Percentiles rank a stretch among this genome's conserved stretches.
Evolutionary conservation across 2,113 vertebrate species (phyloP).

Genomic region (Aspidoscelis tigris): DNA sequence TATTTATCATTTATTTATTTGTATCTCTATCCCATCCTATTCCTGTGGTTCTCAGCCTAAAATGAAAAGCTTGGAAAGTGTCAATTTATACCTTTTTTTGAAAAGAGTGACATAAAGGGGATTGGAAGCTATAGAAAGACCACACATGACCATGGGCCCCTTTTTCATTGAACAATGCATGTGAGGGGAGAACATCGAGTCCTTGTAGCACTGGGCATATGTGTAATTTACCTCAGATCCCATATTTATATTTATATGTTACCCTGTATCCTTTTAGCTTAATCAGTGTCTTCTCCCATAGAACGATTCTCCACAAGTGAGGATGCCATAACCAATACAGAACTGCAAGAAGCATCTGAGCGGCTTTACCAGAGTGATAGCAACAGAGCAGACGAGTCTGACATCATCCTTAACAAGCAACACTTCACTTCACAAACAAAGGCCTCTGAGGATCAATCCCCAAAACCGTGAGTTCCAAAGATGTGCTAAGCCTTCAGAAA

Average conservation of each 20-base stretch:
- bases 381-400: constrained; percentile 81
- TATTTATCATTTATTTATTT: no score
- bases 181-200: no score
- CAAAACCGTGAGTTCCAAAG: constrained; percentile 77
- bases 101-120: no score
- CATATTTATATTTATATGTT: background rate
- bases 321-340: constrained; percentile 73
- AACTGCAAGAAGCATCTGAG: constrained; percentile 86
- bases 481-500: background rate
- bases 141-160: no score
- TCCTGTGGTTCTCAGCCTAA: no score
- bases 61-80: no score
- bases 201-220: no score
- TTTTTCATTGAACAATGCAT: no score
- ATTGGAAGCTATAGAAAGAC: no score
- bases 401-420: constrained; percentile 85
- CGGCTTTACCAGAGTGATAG: constrained; percentile 79
- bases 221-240: no score
- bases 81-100: no score
- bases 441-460: constrained; percentile 73
- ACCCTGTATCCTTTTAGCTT: background rate
- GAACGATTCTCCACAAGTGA: constrained; percentile 66
- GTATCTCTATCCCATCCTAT: no score
- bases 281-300: constrained; percentile 33
- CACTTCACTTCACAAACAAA: constrained; percentile 69